These are phyloP conservation scores for Serripes groenlandicus DNA, from an alignment of 2,888 invertebrate genomes.

Conservation along the genomic window DNA sequence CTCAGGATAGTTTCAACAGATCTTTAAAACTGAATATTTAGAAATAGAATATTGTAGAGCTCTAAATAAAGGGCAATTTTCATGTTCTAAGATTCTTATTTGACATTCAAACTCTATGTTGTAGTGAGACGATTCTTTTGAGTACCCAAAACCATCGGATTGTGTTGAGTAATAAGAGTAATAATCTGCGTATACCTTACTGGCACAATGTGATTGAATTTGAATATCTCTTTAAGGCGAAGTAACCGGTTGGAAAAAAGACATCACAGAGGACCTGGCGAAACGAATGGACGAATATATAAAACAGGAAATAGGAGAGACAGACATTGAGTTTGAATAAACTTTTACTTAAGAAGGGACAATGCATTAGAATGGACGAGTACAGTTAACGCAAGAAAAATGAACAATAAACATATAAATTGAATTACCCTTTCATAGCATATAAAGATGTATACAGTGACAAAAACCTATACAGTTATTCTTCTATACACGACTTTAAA, in stretches of 20 bases:
- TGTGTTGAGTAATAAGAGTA: neutral
- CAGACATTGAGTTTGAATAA: constrained; percentile 59
- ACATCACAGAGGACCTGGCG: constrained; percentile 91
- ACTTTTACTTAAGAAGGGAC: too few relatives aligned
- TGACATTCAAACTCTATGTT: too few relatives aligned
- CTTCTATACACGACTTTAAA: too few relatives aligned
- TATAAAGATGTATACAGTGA: too few relatives aligned
- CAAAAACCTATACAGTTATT: too few relatives aligned
- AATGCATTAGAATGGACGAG: too few relatives aligned
- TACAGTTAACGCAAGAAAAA: too few relatives aligned
- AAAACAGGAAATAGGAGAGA: constrained; percentile 58
- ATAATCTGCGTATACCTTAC: neutral
- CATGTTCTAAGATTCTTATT: neutral
- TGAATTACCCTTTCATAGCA: too few relatives aligned
- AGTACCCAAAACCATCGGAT: neutral
- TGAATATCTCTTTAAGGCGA: constrained; percentile 87
- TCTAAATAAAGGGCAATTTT: neutral
- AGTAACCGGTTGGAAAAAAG: constrained; percentile 93
- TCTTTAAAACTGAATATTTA: too few relatives aligned
- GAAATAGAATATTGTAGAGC: too few relatives aligned
- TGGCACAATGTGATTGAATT: neutral
- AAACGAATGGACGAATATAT: constrained; percentile 89
- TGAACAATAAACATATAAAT: too few relatives aligned
- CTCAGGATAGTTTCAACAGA: too few relatives aligned
- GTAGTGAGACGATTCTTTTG: neutral